Conservation (phyloP, 1,140 invertebrate genomes). For the Popillia japonica region DNA sequence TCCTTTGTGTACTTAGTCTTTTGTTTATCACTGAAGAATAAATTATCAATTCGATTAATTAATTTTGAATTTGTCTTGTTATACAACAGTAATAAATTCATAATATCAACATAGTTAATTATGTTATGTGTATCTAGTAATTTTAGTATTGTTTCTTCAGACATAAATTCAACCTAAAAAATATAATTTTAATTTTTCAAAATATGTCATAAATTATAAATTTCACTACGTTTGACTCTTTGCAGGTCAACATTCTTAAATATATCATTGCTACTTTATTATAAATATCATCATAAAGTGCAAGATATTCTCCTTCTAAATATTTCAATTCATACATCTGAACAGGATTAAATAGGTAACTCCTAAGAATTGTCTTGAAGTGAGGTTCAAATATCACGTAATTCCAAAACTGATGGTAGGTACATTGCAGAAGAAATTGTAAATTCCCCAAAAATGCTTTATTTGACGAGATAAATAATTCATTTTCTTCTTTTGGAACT, state of each 20-base stretch:
- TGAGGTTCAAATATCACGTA: constrained; percentile 52
- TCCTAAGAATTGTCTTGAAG: constrained; percentile 45
- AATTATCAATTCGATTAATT: constrained; percentile 46
- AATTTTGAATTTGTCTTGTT: constrained; percentile 49
- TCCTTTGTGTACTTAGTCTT: constrained; percentile 19
- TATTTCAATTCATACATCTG: constrained; percentile 47
- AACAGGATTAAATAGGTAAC: constrained; percentile 52
- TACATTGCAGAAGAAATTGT: constrained; percentile 51
- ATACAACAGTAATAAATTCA: constrained; percentile 51
- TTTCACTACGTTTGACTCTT: constrained; percentile 52
- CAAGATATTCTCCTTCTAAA: constrained; percentile 48
- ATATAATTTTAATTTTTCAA: neutral
- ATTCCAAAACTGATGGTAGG: constrained; percentile 57
- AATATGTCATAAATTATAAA: neutral
- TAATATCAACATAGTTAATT: constrained; percentile 21
- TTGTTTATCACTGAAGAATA: constrained; percentile 52
- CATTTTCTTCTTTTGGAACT: constrained; percentile 48
- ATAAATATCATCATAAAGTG: constrained; percentile 49
- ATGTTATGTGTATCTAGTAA: constrained; percentile 19
- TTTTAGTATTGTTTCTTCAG: constrained; percentile 47
- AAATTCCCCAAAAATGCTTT: constrained; percentile 48
- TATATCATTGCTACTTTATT: constrained; percentile 49
- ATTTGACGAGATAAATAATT: constrained; percentile 47
- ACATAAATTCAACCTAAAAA: constrained; percentile 56
- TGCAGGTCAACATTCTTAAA: constrained; percentile 49